Evolutionary conservation across 2,113 vertebrate genomes (phyloP).

Genomic region (Caranx ignobilis): DNA sequence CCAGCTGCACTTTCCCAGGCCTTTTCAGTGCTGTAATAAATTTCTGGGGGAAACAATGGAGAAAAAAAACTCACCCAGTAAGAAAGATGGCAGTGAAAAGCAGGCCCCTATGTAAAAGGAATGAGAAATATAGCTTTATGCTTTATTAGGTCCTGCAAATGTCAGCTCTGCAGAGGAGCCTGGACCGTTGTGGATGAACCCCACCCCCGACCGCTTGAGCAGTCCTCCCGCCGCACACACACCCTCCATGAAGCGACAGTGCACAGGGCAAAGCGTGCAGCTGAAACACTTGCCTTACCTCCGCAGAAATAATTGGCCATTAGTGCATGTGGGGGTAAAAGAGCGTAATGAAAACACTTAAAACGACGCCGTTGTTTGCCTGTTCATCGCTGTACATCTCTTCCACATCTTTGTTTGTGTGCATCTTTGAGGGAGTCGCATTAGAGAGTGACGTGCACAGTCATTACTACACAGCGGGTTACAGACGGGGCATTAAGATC

Average conservation of each 20-base stretch:
- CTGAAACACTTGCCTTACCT: background rate
- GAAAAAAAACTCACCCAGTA: conserved; percentile 7
- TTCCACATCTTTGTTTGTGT: conserved; percentile 38
- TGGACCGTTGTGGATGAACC: conserved; percentile 20
- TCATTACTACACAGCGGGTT: conserved; percentile 77
- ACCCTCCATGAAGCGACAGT: conserved; percentile 19
- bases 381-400: conserved; percentile 13
- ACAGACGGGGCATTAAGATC: conserved; percentile 54
- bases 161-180: conserved; percentile 19
- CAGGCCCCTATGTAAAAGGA: background rate
- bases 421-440: conserved; percentile 38
- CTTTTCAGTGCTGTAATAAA: conserved; percentile 13
- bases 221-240: conserved; percentile 5
- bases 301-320: conserved; percentile 74
- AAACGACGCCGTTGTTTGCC: conserved; percentile 48
- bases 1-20: background rate
- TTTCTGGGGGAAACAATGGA: conserved; percentile 7
- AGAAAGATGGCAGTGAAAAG: conserved; percentile 3
- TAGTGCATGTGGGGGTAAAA: conserved; percentile 57
- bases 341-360: conserved; percentile 48
- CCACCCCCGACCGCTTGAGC: background rate
- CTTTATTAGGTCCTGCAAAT: conserved; percentile 29
- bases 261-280: conserved; percentile 43
- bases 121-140: conserved; percentile 13
- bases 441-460: conserved; percentile 43